Conservation (phyloP, 2,888 invertebrate genomes). For the Bunonema sp. region DNA sequence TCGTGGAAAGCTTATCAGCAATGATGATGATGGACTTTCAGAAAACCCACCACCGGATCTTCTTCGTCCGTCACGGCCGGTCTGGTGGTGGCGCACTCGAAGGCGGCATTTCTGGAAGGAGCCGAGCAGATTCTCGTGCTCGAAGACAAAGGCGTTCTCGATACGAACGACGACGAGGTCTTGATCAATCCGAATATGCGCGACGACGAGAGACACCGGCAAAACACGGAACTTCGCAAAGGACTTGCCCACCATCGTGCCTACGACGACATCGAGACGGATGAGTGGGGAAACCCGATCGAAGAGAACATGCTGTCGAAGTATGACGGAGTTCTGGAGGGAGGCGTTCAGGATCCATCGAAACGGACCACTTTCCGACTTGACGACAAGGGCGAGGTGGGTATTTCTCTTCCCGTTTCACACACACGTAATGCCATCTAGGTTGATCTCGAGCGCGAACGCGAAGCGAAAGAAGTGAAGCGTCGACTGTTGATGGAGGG, state of each 20-base stretch:
- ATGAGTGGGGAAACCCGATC: slow-evolving; percentile 51
- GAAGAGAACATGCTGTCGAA: slow-evolving; percentile 59
- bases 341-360: slow-evolving; percentile 43
- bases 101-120: slow-evolving; percentile 36
- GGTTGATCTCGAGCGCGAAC: not conserved
- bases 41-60: too few relatives aligned
- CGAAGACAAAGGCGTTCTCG: slow-evolving; percentile 74
- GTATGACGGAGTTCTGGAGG: slow-evolving; percentile 82
- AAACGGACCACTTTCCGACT: slow-evolving; percentile 22
- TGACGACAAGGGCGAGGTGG: slow-evolving; percentile 25
- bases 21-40: too few relatives aligned
- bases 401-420: slow-evolving; percentile 2
- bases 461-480: slow-evolving; percentile 9
- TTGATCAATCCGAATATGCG: slow-evolving; percentile 58
- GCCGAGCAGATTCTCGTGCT: slow-evolving; percentile 72
- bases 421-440: not conserved
- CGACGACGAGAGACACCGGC: slow-evolving; percentile 43
- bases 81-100: slow-evolving; percentile 66
- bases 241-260: slow-evolving; percentile 60
- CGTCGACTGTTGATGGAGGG: slow-evolving; percentile 20
- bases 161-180: slow-evolving; percentile 68
- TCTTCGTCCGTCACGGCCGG: slow-evolving; percentile 57
- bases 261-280: slow-evolving; percentile 58
- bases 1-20: too few relatives aligned
- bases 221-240: slow-evolving; percentile 69